Evolutionary conservation across 1,140 invertebrate species (phyloP), one percentile per base, ranked within the genome.

Genomic region (Temnothorax longispinosus): DNA sequence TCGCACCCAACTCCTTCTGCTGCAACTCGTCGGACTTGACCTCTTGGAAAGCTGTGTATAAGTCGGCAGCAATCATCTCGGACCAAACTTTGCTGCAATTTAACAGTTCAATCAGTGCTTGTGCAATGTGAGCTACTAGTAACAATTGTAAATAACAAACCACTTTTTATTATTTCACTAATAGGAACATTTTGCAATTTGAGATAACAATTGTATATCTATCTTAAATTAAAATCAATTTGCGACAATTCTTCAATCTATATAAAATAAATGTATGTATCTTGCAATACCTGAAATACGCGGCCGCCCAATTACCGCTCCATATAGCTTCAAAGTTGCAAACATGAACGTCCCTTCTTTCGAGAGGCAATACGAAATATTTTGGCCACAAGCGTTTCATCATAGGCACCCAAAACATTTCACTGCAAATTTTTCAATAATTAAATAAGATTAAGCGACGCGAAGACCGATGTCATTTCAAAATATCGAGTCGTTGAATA

Each of bases 1-100:
- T 96, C 85, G 96, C 96, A 0, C 97, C 97, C 10, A 97, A 96
- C 50, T 96, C 94, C 32, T 96, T 94, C 27, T 96, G 93, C 8
- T 96, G 94, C 11, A 95, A 93, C 32, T 95, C 90, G 90, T 93
- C 93, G 2, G 47, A 44, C 71, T 93, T 71, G 74, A 96, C 96
- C 94, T 99, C 98, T 85, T 97, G 95, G 94, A 99, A 99, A 56
- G 98, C 97, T 93, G 97, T 97, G 91, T 97, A 99, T 18, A 98
- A 96, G 95, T 99, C 99, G 1, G 98, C 98, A 1, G 98, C 98
- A 52, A 99, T 96, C 96, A 99, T 97, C 95, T 97, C 96, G 3
- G 98, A 97, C 98, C 98, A 98, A 6, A 98, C 88, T 91, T 97
- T 95, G 69, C 97, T 97, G 69, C 94, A 96, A 94, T 54, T 35